Evolutionary conservation across 2,888 invertebrate genomes (phyloP).

Genomic region (Eupithecia inturbata): DNA sequence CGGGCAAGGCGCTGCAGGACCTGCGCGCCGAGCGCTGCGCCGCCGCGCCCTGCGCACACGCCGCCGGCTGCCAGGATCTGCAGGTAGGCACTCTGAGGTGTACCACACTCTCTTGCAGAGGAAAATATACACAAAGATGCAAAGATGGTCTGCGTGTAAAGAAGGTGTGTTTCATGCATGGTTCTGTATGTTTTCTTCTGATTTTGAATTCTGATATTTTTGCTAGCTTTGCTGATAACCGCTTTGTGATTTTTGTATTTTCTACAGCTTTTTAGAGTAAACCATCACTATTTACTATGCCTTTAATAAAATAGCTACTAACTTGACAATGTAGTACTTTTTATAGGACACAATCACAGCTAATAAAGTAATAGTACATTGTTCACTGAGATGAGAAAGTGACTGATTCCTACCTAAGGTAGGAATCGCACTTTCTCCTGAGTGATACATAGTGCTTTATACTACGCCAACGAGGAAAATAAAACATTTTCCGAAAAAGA

Average conservation of each 20-base stretch:
- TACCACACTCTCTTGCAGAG: slow-evolving; percentile 48
- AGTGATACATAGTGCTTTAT: too few relatives aligned
- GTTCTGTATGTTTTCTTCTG: not conserved
- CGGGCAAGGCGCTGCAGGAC: slow-evolving; percentile 73
- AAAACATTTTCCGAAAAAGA: too few relatives aligned
- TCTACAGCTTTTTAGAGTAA: not conserved
- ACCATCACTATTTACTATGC: not conserved
- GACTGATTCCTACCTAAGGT: too few relatives aligned
- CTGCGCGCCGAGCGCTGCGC: slow-evolving; percentile 77
- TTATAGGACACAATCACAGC: not conserved
- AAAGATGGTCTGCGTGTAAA: not conserved
- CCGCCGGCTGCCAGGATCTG: slow-evolving; percentile 84
- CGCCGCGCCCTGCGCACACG: slow-evolving; percentile 85
- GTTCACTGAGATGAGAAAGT: too few relatives aligned
- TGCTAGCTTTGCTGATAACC: not conserved
- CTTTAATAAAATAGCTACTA: not conserved
- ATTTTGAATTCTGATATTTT: not conserved
- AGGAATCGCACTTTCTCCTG: too few relatives aligned
- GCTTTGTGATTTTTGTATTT: not conserved
- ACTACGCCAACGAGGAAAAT: too few relatives aligned
- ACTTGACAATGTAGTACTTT: not conserved
- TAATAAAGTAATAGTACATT: too few relatives aligned
- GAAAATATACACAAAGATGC: not conserved
- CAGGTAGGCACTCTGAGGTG: slow-evolving; percentile 55
- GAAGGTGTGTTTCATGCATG: not conserved